Evolutionary conservation across 2,797 vertebrate genomes (phyloP), one percentile per base, ranked within the genome.

Genomic region (Aphelocoma californica): DNA sequence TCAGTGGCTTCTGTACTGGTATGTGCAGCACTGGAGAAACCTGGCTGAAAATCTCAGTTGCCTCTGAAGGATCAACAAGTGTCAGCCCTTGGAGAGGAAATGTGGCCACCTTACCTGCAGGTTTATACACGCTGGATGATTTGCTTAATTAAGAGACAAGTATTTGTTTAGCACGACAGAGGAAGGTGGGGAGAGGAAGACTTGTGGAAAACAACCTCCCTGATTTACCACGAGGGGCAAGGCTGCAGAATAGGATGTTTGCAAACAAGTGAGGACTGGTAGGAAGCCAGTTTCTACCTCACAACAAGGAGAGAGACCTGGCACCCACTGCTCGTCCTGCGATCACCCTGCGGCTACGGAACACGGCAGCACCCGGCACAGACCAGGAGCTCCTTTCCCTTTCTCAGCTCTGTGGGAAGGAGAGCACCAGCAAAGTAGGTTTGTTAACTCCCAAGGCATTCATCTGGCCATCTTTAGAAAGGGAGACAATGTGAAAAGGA

Each of bases 281-380:
- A 65, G 62, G 60, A 84, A 93, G 71, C 20, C 67, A 92, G 54
- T 45, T 87, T 53, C 67, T 56, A 32, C 28, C 66, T 48, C 58
- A 62, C 15, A 88, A 81, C 47, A 75, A 71, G 74, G n/a, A 75
- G 51, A n/a, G 19, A 74, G 29, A 86, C 13, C 73, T 40, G 40
- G 44, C 32, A 66, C 53, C n/a, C 47, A 21, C 18, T n/a, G 34
- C 45, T 54, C 9, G 2, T 58, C 51, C 82, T 57, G 48, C 14
- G 1, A 70, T 73, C 50, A n/a, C 47, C 72, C 69, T 54, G 18
- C 0, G 0, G 80, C 65, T 47, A 69, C 0, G 0, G 53, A 77
- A 64, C 5, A 0, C 1, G 1, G 69, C 79, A 88, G 93, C 53
- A 53, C n/a, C 28, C 40, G 15, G n/a, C 10, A 2, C 1, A 1